A percentile compares a stretch with the other conserved stretches of the same genome.
Evolutionary conservation across 2,888 invertebrate species (phyloP).

Genomic region (Parapristionchus giblindavisi): DNA sequence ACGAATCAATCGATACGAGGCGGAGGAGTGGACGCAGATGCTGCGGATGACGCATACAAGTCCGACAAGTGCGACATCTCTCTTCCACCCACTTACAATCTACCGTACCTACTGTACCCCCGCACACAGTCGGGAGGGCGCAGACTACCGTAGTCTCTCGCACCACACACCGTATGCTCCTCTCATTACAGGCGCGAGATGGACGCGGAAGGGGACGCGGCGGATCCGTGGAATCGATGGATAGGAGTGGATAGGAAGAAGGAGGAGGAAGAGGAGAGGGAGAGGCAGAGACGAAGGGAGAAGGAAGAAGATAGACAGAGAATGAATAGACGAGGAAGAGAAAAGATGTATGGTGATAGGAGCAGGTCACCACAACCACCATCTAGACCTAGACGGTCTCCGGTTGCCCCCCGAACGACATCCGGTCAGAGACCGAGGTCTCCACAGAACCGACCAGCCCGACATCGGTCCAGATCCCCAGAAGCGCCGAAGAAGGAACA

Average conservation of each 20-base stretch:
- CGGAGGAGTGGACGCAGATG: neutral
- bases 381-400: too few relatives aligned
- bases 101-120: too few relatives aligned
- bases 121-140: too few relatives aligned
- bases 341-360: conserved; percentile 7
- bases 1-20: too few relatives aligned
- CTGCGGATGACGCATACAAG: neutral
- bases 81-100: neutral
- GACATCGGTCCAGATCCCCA: too few relatives aligned
- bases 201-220: neutral
- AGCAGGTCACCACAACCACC: neutral
- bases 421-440: too few relatives aligned
- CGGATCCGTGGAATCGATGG: conserved; percentile 24
- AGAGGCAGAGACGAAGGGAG: neutral
- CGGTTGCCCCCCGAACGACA: too few relatives aligned
- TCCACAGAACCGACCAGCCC: too few relatives aligned
- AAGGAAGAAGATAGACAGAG: neutral
- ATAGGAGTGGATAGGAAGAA: conserved; percentile 20
- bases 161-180: too few relatives aligned
- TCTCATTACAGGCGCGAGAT: conserved; percentile 25
- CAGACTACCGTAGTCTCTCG: too few relatives aligned
- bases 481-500: neutral
- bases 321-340: neutral
- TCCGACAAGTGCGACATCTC: conserved; percentile 11
- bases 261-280: conserved; percentile 2